Percentiles rank a stretch among this genome's conserved stretches.
These are phyloP conservation scores for Lipophrys pholis DNA, from an alignment of 2,113 vertebrate genomes.

Conservation along the genomic window DNA sequence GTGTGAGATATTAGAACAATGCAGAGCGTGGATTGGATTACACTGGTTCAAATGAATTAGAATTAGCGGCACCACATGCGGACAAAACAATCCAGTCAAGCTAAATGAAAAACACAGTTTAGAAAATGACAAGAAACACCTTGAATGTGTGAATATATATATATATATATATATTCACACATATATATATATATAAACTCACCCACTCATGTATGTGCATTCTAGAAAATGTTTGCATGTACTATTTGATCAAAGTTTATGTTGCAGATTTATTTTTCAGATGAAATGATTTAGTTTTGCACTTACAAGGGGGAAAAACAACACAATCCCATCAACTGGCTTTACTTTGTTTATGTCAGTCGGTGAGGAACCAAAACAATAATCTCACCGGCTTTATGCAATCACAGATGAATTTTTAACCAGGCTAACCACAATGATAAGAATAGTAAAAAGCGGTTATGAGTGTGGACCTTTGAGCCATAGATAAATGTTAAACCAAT, in stretches of 20 bases:
- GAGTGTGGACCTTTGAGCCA: constrained; percentile 59
- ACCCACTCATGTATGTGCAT: not conserved
- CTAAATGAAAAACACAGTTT: not conserved
- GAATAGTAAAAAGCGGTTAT: constrained; percentile 7
- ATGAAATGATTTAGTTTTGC: not conserved
- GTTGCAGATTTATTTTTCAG: constrained; percentile 1
- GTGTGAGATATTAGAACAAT: not conserved
- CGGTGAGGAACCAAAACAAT: not conserved
- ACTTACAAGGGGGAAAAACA: not conserved
- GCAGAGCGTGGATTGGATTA: constrained; percentile 15
- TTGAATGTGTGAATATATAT: no score
- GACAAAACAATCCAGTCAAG: not conserved
- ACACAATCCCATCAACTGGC: not conserved
- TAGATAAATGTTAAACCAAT: constrained; percentile 42
- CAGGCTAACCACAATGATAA: constrained; percentile 27
- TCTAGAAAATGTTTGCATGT: not conserved
- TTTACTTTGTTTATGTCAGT: not conserved
- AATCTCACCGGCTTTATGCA: not conserved
- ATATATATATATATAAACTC: no score
- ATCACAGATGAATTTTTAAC: constrained; percentile 30
- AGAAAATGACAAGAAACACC: no score
- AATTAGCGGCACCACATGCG: not conserved
- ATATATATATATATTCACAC: not conserved
- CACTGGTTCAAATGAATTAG: constrained; percentile 10
- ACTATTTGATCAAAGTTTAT: constrained; percentile 22